A percentile compares a stretch with the other conserved stretches of the same genome.
Evolutionary conservation across 2,113 vertebrate species (phyloP).

Genomic region (Talpa occidentalis): DNA sequence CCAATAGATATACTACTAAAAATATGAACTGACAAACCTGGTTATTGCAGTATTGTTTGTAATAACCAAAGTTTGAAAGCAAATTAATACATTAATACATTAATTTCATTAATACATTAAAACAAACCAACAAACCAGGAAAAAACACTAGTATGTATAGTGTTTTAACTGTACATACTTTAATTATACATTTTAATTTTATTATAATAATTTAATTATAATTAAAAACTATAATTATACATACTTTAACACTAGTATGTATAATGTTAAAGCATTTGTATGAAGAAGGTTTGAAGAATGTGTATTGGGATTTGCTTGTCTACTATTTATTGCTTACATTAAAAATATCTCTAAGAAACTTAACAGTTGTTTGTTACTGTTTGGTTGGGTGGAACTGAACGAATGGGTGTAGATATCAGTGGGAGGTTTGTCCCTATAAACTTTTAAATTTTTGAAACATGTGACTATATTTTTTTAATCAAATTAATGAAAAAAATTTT

Average conservation of each 20-base stretch:
- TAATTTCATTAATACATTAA: neutral
- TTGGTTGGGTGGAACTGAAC: neutral
- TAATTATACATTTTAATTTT: no score
- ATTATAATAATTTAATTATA: no score
- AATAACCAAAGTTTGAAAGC: slow-evolving; percentile 2
- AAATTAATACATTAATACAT: neutral
- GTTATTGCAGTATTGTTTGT: neutral
- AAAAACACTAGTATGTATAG: neutral
- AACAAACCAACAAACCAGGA: neutral
- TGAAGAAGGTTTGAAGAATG: neutral
- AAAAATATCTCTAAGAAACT: neutral
- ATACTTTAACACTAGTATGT: neutral
- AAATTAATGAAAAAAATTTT: slow-evolving; percentile 33
- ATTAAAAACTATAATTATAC: no score
- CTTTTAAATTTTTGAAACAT: slow-evolving; percentile 14
- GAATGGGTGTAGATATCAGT: neutral
- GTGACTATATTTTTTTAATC: slow-evolving; percentile 16
- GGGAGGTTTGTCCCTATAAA: neutral
- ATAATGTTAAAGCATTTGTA: slow-evolving; percentile 18
- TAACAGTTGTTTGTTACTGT: neutral
- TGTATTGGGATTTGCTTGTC: slow-evolving; percentile 39
- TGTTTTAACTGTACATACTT: no score
- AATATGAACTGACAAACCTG: neutral
- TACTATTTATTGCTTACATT: neutral
- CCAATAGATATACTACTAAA: neutral